A percentile compares a stretch with the other conserved stretches of the same genome.
Conservation (phyloP, 1,140 invertebrate genomes). For the Atta cephalotes region DNA sequence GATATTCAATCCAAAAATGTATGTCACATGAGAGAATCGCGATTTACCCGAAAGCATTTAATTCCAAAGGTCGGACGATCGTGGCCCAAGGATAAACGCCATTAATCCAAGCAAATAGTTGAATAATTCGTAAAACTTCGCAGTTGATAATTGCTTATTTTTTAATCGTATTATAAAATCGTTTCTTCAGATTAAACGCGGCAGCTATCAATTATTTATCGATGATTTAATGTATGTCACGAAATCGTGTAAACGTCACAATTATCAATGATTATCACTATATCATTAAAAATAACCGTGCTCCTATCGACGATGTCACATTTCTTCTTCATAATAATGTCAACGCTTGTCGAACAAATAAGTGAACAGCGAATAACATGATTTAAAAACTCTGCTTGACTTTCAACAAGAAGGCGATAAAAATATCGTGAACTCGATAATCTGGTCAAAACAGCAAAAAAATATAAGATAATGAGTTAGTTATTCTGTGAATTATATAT, state of each 20-base stretch:
- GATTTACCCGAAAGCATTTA: conserved; percentile 5
- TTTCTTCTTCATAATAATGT: neutral
- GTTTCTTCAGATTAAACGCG: conserved; percentile 1
- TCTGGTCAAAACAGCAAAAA: neutral
- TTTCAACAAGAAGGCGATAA: neutral
- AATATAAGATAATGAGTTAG: neutral
- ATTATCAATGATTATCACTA: conserved; percentile 26
- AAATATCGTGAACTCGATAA: neutral
- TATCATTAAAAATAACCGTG: conserved; percentile 9
- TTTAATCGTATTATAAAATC: conserved; percentile 16
- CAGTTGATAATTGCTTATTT: neutral
- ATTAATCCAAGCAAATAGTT: neutral
- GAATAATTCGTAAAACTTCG: neutral
- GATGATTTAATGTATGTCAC: conserved; percentile 24
- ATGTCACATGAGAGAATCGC: neutral
- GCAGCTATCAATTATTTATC: conserved; percentile 29
- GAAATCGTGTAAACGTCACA: neutral
- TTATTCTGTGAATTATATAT: conserved; percentile 3
- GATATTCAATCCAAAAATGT: neutral
- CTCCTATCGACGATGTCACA: neutral
- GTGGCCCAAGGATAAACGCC: neutral
- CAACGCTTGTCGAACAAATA: neutral
- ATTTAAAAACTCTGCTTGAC: conserved; percentile 13
- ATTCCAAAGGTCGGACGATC: neutral
- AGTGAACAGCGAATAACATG: neutral